phyloP scores from a whole-genome alignment of 1,140 invertebrate genomes.

The Brachionus asplanchnoidis region DNA sequence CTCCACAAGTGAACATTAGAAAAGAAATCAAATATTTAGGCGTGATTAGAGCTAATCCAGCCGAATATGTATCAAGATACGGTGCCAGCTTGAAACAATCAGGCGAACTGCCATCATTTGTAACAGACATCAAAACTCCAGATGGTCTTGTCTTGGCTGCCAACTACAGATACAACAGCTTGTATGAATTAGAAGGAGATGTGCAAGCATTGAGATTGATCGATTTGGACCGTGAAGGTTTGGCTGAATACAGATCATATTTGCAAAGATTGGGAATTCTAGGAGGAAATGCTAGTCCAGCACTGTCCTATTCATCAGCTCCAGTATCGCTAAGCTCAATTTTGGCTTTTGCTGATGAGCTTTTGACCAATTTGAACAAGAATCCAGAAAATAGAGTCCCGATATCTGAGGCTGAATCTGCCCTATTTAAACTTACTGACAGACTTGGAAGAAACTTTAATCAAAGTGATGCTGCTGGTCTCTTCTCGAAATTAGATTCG shows the following conservation, averaged over 20 bases:
- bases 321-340: not conserved
- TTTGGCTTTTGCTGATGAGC: not conserved
- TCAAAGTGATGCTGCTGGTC: not conserved
- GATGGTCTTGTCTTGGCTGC: slow-evolving; percentile 23
- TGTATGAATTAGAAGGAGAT: slow-evolving; percentile 36
- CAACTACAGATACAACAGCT: slow-evolving; percentile 36
- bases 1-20: not conserved
- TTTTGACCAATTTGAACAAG: not conserved
- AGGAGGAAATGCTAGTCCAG: not conserved
- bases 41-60: slow-evolving; percentile 28
- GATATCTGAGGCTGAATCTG: not conserved
- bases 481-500: not conserved
- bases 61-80: slow-evolving; percentile 36
- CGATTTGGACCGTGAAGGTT: slow-evolving; percentile 34
- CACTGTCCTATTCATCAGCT: not conserved
- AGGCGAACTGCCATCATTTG: slow-evolving; percentile 1
- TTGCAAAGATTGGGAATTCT: slow-evolving; percentile 25
- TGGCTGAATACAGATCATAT: slow-evolving; percentile 25
- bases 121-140: slow-evolving; percentile 16
- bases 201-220: slow-evolving; percentile 22
- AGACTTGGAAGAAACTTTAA: slow-evolving; percentile 19
- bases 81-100: slow-evolving; percentile 36
- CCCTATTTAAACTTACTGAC: not conserved
- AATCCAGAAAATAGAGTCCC: not conserved
- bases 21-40: slow-evolving; percentile 40